Evolutionary conservation across 53 echinoderm and acorn worm species (phyloP).

Genomic region (Echinometra lucunter): DNA sequence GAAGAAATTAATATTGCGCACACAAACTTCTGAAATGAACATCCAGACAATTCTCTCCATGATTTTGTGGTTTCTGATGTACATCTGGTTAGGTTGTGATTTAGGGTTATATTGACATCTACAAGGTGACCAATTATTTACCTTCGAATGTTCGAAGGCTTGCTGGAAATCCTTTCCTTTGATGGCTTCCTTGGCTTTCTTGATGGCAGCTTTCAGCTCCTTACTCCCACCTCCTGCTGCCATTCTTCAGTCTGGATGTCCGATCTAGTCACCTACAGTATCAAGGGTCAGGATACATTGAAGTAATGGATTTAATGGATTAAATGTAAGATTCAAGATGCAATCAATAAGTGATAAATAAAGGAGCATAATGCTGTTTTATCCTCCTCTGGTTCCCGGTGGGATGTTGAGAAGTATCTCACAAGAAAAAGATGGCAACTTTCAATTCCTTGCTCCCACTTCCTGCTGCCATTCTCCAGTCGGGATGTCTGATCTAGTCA

Average conservation of each 20-base stretch:
- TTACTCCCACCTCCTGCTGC: constrained; percentile 84
- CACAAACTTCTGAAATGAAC: neutral
- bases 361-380: too few relatives aligned
- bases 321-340: neutral
- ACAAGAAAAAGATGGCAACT: constrained; percentile 74
- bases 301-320: neutral
- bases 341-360: too few relatives aligned
- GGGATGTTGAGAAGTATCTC: too few relatives aligned
- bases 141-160: constrained; percentile 92
- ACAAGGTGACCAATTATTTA: constrained; percentile 33
- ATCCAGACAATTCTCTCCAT: neutral
- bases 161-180: constrained; percentile 92
- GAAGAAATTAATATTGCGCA: neutral
- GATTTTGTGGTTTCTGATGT: neutral
- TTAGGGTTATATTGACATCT: neutral
- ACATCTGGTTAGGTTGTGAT: neutral
- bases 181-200: constrained; percentile 93
- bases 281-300: neutral
- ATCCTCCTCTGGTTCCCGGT: too few relatives aligned
- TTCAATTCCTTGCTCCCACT: constrained; percentile 90
- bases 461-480: constrained; percentile 79
- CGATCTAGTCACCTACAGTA: neutral
- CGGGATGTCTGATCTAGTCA: too few relatives aligned
- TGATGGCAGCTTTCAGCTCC: constrained; percentile 87
- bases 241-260: constrained; percentile 63